phyloP scores from a whole-genome alignment of 2,113 vertebrate species.

The Triplophysa rosa region DNA sequence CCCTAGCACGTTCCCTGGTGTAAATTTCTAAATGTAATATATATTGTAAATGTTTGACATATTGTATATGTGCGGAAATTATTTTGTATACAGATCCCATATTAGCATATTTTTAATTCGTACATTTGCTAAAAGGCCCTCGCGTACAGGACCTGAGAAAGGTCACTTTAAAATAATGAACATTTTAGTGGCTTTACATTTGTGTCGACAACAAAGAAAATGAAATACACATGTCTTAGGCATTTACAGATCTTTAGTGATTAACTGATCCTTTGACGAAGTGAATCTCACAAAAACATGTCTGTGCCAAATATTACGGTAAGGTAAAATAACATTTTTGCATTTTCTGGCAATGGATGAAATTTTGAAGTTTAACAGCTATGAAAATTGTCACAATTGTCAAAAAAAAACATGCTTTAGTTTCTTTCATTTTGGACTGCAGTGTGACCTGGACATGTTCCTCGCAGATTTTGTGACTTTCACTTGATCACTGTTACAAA shows the following conservation, averaged over 20 bases:
- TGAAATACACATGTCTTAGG: not conserved
- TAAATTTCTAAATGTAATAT: conserved; percentile 42
- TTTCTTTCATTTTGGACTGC: not conserved
- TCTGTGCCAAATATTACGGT: too few species aligned
- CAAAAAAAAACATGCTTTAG: too few species aligned
- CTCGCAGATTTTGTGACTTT: not conserved
- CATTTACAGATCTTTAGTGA: not conserved
- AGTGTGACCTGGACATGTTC: not conserved
- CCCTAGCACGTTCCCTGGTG: too few species aligned
- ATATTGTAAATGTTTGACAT: conserved; percentile 79
- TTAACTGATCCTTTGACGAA: not conserved
- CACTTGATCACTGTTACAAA: not conserved
- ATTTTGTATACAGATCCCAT: conserved; percentile 77
- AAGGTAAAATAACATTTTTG: too few species aligned
- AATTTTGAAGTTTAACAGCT: too few species aligned
- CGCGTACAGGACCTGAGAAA: not conserved
- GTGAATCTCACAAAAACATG: not conserved
- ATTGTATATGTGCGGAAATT: conserved; percentile 78
- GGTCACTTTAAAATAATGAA: not conserved
- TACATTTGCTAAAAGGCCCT: conserved; percentile 54
- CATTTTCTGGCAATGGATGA: too few species aligned
- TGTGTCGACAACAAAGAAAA: not conserved
- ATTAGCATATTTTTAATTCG: conserved; percentile 76
- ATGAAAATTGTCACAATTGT: too few species aligned
- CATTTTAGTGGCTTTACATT: not conserved